Evolutionary conservation across 2,113 vertebrate species (phyloP), one percentile per base, ranked within the genome.

Genomic region (Electrona antarctica): DNA sequence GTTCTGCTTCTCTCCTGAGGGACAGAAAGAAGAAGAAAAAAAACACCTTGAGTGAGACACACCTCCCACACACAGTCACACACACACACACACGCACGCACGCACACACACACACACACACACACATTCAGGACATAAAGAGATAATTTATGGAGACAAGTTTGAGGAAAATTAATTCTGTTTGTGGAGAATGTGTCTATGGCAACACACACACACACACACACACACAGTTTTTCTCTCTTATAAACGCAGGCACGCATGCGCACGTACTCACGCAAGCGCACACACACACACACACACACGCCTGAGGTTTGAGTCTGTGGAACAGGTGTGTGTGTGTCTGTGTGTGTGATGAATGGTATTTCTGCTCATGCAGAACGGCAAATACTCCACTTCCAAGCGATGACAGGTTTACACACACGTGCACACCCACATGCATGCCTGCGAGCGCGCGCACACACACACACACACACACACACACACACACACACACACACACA

Each of bases 1-100:
- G 14, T 46, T 80, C 69, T 81, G 69, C 69, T 77, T 74, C 73
- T 82, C 74, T 85, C 81, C 86, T 88, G 77, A 0, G 14, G 7
- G 50, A 45, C 7, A 47, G 12, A 71, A 1, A 50, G 56, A 57
- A 4, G 21, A 4, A 62, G n/a, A 79, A 55, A 66, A 6, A 28
- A 28, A 11, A 21, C 12, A n/a, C 12, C 60, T 6, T 46, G 33
- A 12, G 6, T 46, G 8, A 13, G 1, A 78, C 67, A 76, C 15
- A 77, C 64, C 73, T 46, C 11, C 1, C n/a, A 28, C 28, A 21
- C 4, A 28, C 21, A 64, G 10, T 51, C 21, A 2, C 21, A n/a
- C n/a, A n/a, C n/a, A n/a, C n/a, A n/a, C n/a, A n/a, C n/a, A n/a
- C 60, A 54, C 13, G 11, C 58, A 29, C 6, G 11, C 51, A 21